Evolutionary conservation across 37 sponge, comb jelly and placozoan genomes (phyloP).

Genomic region (Ianthella basta): DNA sequence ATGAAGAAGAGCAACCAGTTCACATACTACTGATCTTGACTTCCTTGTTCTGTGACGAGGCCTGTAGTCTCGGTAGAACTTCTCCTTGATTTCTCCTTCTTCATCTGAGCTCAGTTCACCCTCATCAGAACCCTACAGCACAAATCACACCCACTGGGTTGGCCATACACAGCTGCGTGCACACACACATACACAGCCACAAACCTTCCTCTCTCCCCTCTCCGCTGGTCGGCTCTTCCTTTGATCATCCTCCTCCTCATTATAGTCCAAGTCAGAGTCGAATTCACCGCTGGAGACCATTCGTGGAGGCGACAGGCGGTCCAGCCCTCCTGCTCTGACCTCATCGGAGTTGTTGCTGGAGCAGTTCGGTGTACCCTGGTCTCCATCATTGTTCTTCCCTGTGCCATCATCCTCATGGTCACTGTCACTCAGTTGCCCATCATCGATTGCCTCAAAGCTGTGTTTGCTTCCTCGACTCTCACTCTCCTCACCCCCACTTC

Average conservation of each 20-base stretch:
- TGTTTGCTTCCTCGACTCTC: too few species aligned
- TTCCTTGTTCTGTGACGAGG: not conserved
- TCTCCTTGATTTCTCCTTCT: constrained; percentile 24
- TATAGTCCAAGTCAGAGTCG: not conserved
- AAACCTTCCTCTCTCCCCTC: not conserved
- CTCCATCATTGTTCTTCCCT: too few species aligned
- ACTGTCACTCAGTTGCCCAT: too few species aligned
- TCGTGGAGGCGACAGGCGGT: not conserved
- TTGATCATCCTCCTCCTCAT: not conserved
- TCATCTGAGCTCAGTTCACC: constrained; percentile 5
- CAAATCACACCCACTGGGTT: not conserved
- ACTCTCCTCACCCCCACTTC: too few species aligned
- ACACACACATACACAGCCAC: constrained; percentile 1
- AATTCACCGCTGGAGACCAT: not conserved
- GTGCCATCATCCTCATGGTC: too few species aligned
- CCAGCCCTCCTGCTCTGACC: too few species aligned
- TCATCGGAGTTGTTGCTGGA: too few species aligned
- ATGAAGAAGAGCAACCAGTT: not conserved
- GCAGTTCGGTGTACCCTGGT: too few species aligned
- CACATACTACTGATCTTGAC: constrained; percentile 1
- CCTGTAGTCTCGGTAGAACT: not conserved
- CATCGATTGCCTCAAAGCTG: too few species aligned
- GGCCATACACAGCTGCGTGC: not conserved
- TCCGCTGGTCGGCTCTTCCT: not conserved
- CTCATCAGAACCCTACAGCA: constrained; percentile 1